Percentiles rank a stretch among this genome's conserved stretches.
These are phyloP conservation scores for Takifugu flavidus DNA, from an alignment of 2,113 vertebrate genomes.

Conservation along the genomic window DNA sequence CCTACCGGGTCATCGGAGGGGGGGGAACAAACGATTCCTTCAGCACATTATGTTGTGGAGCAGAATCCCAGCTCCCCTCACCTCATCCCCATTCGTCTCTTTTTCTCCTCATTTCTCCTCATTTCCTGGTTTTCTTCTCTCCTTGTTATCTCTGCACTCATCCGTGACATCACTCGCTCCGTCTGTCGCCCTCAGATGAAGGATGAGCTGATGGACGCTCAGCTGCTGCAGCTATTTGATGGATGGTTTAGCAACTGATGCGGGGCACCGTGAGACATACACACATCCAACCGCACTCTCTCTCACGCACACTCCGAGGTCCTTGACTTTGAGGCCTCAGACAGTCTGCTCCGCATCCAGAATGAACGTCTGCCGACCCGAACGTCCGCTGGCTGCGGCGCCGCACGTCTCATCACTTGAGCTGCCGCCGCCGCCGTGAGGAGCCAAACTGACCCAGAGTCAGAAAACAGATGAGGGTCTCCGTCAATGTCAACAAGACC, in stretches of 20 bases:
- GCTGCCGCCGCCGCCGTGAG: too few relatives aligned
- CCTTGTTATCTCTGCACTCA: constrained; percentile 55
- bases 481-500: too few relatives aligned
- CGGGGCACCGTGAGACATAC: constrained; percentile 15
- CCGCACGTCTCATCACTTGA: too few relatives aligned
- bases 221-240: constrained; percentile 68
- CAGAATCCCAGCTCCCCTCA: too few relatives aligned
- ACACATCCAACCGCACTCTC: constrained; percentile 2
- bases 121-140: background rate
- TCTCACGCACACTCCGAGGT: constrained; percentile 5
- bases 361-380: too few relatives aligned
- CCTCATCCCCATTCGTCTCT: background rate
- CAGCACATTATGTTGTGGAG: too few relatives aligned
- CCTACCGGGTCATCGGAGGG: too few relatives aligned
- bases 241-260: constrained; percentile 66
- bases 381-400: too few relatives aligned
- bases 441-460: too few relatives aligned
- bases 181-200: constrained; percentile 67
- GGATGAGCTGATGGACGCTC: constrained; percentile 58
- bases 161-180: constrained; percentile 52
- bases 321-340: constrained; percentile 54
- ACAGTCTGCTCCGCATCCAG: constrained; percentile 14
- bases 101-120: background rate
- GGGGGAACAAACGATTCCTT: too few relatives aligned
- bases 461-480: too few relatives aligned